Conservation (phyloP, 2,888 invertebrate genomes). For the Achlya flavicornis region DNA sequence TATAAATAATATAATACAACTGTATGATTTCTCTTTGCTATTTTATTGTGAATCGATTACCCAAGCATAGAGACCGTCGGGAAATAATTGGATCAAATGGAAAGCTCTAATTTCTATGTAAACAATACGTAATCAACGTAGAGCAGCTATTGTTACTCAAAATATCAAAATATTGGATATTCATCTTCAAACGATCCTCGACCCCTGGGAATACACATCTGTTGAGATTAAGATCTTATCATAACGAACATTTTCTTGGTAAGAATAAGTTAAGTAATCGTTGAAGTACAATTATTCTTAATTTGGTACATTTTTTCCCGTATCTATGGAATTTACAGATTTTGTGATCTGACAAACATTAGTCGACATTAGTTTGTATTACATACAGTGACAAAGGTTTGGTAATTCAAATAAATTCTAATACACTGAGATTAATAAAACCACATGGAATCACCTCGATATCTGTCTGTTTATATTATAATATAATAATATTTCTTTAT, state of each 20-base stretch:
- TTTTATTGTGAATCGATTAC: slow-evolving; percentile 12
- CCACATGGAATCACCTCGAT: too few relatives aligned
- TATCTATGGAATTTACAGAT: too few relatives aligned
- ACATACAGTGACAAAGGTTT: too few relatives aligned
- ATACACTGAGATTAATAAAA: too few relatives aligned
- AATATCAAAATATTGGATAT: slow-evolving; percentile 28
- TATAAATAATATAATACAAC: neutral
- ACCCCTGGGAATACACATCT: slow-evolving; percentile 32
- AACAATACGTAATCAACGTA: slow-evolving; percentile 23
- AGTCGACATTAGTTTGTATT: too few relatives aligned
- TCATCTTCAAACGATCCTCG: slow-evolving; percentile 24
- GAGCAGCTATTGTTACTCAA: slow-evolving; percentile 21
- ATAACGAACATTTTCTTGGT: slow-evolving; percentile 41
- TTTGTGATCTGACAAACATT: too few relatives aligned
- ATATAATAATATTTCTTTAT: too few relatives aligned
- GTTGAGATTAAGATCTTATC: slow-evolving; percentile 35
- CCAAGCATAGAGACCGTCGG: slow-evolving; percentile 22
- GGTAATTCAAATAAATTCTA: too few relatives aligned
- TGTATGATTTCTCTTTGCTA: too few relatives aligned
- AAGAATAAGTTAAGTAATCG: slow-evolving; percentile 20
- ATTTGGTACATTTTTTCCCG: too few relatives aligned
- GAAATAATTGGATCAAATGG: slow-evolving; percentile 38
- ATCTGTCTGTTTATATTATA: too few relatives aligned
- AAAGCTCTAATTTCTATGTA: slow-evolving; percentile 34
- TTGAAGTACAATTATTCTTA: neutral